Evolutionary conservation across 92 coral and sea anemone genomes (phyloP).

Genomic region (Pocillopora grandis): DNA sequence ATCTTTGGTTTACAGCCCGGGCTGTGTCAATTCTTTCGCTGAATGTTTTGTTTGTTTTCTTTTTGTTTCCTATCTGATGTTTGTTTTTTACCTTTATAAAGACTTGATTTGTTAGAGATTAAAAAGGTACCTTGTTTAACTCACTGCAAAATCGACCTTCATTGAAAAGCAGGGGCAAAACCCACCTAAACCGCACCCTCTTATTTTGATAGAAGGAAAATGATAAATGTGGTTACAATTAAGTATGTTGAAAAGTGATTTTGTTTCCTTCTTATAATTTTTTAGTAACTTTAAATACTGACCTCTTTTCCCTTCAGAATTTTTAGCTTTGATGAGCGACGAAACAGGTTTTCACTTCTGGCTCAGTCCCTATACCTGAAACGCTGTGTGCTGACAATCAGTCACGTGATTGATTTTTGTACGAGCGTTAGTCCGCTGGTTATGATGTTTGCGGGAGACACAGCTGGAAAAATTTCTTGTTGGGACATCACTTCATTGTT

Average conservation of each 20-base stretch:
- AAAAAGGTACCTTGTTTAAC: too few species aligned
- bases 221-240: too few species aligned
- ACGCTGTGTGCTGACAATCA: slow-evolving; percentile 81
- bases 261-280: neutral
- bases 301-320: slow-evolving; percentile 50
- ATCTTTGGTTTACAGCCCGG: too few species aligned
- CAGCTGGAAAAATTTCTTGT: slow-evolving; percentile 87
- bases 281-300: too few species aligned
- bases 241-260: neutral
- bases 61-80: neutral
- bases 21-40: too few species aligned
- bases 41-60: neutral
- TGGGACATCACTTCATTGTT: slow-evolving; percentile 82
- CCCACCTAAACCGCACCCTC: too few species aligned
- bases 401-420: slow-evolving; percentile 56
- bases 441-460: slow-evolving; percentile 84
- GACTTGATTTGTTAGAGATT: too few species aligned
- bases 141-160: too few species aligned
- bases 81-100: neutral
- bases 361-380: slow-evolving; percentile 79
- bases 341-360: slow-evolving; percentile 59
- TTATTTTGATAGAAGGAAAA: too few species aligned
- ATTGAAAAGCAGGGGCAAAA: too few species aligned
- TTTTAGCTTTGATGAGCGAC: slow-evolving; percentile 72
- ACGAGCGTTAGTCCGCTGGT: slow-evolving; percentile 40